phyloP scores from a whole-genome alignment of 2,888 invertebrate genomes.

The Taphrorychus bicolor region DNA sequence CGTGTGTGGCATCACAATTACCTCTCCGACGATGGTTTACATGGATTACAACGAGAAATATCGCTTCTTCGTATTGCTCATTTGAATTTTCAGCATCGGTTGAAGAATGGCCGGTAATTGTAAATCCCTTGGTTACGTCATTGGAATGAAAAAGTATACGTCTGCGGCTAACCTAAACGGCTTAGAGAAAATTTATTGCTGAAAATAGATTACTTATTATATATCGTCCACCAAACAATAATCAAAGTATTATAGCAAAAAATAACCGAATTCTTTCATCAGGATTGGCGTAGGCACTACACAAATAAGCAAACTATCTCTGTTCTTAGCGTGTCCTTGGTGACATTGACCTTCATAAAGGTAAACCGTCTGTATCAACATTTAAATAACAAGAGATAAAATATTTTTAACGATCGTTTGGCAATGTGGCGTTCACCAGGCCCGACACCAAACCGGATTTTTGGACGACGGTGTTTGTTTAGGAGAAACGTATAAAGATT shows the following conservation, averaged over 20 bases:
- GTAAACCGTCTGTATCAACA: neutral
- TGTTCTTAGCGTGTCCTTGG: neutral
- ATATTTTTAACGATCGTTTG: neutral
- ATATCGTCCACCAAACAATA: neutral
- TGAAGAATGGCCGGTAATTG: neutral
- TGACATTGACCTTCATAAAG: conserved; percentile 5
- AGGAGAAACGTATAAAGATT: neutral
- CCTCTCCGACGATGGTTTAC: conserved; percentile 13
- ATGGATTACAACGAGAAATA: conserved; percentile 30
- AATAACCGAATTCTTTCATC: neutral
- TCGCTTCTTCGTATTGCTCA: conserved; percentile 10
- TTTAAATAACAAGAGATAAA: neutral
- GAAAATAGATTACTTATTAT: no score
- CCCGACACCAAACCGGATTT: neutral
- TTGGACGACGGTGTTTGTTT: neutral
- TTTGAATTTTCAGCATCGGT: conserved; percentile 18
- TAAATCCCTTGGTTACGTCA: neutral
- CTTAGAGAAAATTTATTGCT: no score
- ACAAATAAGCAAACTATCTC: neutral
- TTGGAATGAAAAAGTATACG: neutral
- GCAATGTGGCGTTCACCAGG: neutral
- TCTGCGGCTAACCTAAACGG: no score
- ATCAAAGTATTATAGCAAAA: neutral
- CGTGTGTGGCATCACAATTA: conserved; percentile 33
- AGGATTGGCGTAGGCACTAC: neutral